Evolutionary conservation across 2,113 vertebrate species (phyloP), one percentile per base, ranked within the genome.

Genomic region (Oreotragus oreotragus): DNA sequence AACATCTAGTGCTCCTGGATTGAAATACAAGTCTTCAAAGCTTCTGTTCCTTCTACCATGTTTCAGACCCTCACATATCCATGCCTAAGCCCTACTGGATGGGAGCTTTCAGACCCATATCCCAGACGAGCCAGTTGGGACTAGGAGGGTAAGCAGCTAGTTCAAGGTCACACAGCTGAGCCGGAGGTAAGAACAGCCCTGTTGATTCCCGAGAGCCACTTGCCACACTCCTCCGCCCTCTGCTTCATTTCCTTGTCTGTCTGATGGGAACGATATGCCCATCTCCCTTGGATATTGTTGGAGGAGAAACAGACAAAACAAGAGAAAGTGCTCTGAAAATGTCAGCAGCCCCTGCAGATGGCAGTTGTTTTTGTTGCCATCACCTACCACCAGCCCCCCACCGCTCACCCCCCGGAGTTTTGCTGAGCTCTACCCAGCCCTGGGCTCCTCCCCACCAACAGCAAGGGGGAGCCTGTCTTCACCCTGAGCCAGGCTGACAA

Each of bases 221-320:
- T 15, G 21, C 27, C 39, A 23, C 60, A 16, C 55, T 81, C 73
- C 43, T 66, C 62, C 5, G 25, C 36, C 70, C 64, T 87, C 96
- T 58, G 84, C 84, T 97, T 97, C 96, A 97, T 98, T 94, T 97
- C 95, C 97, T 96, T 3, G 6, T 94, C 95, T 88, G 97, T 97
- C 97, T 96, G 92, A 96, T 97, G 90, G 79, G 36, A 85, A 45
- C 0, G 86, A 96, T 97, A 91, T 43, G 80, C 81, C 70, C 88
- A 23, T 92, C 77, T 97, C 95, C 88, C 90, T 51, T 79, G 94
- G 97, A 92, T 90, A 33, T 73, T 97, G 91, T 62, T 30, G 80
- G 17, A 81, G 39, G 33, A 10, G 57, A 89, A 60, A 28, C 77
- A 97, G 96, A 96, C 94, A 60, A 95, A 95, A 95, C 64, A 66